phyloP scores from a whole-genome alignment of 2,888 invertebrate genomes.

The Patella pellucida region DNA sequence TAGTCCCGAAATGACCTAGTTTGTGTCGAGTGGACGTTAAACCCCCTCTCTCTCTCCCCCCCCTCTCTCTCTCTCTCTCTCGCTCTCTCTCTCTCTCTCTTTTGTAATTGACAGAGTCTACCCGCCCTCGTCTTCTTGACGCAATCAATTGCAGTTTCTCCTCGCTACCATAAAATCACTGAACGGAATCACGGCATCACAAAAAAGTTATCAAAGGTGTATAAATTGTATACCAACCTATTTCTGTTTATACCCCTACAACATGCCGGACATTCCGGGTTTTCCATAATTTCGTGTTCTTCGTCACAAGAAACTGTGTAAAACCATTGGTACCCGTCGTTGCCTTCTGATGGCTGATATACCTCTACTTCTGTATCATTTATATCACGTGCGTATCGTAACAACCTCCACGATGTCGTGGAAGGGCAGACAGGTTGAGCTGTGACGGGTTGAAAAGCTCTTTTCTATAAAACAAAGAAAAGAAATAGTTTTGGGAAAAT shows the following conservation, averaged over 20 bases:
- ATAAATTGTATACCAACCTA: conserved; percentile 36
- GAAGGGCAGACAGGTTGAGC: conserved; percentile 59
- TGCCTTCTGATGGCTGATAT: conserved; percentile 48
- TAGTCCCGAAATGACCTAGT: too few species aligned
- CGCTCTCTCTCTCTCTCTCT: too few species aligned
- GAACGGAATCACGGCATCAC: too few species aligned
- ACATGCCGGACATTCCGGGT: conserved; percentile 45
- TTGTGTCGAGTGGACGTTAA: too few species aligned
- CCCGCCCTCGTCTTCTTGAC: too few species aligned
- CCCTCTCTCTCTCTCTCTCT: too few species aligned
- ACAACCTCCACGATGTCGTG: conserved; percentile 51
- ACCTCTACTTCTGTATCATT: conserved; percentile 60
- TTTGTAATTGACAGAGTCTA: too few species aligned
- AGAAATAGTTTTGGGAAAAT: background rate
- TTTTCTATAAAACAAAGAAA: conserved; percentile 31
- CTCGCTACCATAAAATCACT: too few species aligned
- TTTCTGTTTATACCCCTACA: conserved; percentile 55
- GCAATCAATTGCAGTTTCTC: too few species aligned
- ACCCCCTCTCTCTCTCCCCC: too few species aligned
- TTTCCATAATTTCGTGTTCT: conserved; percentile 25
- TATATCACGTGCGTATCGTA: conserved; percentile 53
- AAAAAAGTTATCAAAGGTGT: too few species aligned
- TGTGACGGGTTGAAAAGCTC: conserved; percentile 37
- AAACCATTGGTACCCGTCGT: conserved; percentile 60
- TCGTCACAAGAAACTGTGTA: conserved; percentile 59